phyloP scores from a whole-genome alignment of 1,140 invertebrate species.

The Colletes gigas region DNA sequence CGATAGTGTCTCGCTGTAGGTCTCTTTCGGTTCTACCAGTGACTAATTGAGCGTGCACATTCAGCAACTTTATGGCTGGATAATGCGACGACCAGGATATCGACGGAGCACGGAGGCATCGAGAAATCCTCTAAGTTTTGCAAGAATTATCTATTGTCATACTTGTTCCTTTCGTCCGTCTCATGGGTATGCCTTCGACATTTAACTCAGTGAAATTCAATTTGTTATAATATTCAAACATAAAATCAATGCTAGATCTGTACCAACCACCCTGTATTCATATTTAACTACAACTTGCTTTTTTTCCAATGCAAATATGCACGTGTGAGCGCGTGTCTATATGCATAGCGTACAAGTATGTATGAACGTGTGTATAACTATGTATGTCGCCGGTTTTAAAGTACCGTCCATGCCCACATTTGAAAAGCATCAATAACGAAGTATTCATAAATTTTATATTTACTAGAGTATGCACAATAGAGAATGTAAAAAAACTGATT shows the following conservation, averaged over 20 bases:
- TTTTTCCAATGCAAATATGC: neutral
- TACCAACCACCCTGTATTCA: neutral
- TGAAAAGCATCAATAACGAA: neutral
- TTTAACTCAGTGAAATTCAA: neutral
- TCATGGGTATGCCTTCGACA: conserved; percentile 25
- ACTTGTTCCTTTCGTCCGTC: neutral
- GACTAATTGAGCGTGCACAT: conserved; percentile 51
- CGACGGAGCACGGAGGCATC: neutral
- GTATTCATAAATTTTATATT: neutral
- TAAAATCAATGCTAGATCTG: neutral
- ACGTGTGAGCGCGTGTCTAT: conserved; percentile 9
- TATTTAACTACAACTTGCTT: neutral
- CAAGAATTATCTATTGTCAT: conserved; percentile 2
- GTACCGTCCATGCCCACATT: neutral
- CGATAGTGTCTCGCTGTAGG: conserved; percentile 40
- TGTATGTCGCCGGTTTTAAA: conserved; percentile 6
- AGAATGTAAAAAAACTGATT: too few relatives aligned
- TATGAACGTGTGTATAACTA: neutral
- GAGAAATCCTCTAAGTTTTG: conserved; percentile 5
- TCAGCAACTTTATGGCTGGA: conserved; percentile 38
- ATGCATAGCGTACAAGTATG: neutral
- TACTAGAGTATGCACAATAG: too few relatives aligned
- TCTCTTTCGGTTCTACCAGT: conserved; percentile 42
- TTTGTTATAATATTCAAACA: neutral
- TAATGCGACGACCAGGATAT: conserved; percentile 40